Evolutionary conservation across 1,140 invertebrate species (phyloP).

Genomic region (Micrasema minimum): DNA sequence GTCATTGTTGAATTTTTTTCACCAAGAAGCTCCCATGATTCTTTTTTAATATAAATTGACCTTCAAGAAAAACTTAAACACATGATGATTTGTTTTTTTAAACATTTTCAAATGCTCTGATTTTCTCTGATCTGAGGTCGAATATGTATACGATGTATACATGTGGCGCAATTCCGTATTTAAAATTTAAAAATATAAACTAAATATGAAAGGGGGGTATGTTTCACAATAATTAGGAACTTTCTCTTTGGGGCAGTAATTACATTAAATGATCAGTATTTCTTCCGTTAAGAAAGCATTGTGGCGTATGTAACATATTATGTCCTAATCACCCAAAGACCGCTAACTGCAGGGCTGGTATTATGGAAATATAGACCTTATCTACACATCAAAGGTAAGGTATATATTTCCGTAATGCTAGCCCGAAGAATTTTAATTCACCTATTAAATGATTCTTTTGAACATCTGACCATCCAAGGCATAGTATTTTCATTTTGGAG

Average conservation of each 20-base stretch:
- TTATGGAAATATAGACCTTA: too few species aligned
- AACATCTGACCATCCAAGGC: slow-evolving; percentile 66
- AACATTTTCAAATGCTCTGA: not conserved
- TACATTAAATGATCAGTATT: too few species aligned
- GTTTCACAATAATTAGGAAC: not conserved
- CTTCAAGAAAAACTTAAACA: slow-evolving; percentile 51
- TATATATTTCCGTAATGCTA: too few species aligned
- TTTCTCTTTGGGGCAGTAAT: too few species aligned
- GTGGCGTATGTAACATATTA: too few species aligned
- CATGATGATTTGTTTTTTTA: not conserved
- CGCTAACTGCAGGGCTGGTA: too few species aligned
- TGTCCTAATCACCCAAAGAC: too few species aligned
- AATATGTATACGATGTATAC: not conserved
- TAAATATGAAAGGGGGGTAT: not conserved
- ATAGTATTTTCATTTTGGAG: slow-evolving; percentile 58
- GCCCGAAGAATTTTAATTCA: slow-evolving; percentile 50
- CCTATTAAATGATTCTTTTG: slow-evolving; percentile 61
- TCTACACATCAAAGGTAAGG: too few species aligned
- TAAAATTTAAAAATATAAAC: too few species aligned
- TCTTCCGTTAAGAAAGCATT: too few species aligned
- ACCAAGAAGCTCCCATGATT: slow-evolving; percentile 61
- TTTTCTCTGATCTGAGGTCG: not conserved
- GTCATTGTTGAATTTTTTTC: slow-evolving; percentile 58
- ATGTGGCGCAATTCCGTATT: too few species aligned
- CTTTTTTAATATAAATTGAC: slow-evolving; percentile 58